Evolutionary conservation across 2,113 vertebrate species (phyloP).

Genomic region (Catharus fuscescens): DNA sequence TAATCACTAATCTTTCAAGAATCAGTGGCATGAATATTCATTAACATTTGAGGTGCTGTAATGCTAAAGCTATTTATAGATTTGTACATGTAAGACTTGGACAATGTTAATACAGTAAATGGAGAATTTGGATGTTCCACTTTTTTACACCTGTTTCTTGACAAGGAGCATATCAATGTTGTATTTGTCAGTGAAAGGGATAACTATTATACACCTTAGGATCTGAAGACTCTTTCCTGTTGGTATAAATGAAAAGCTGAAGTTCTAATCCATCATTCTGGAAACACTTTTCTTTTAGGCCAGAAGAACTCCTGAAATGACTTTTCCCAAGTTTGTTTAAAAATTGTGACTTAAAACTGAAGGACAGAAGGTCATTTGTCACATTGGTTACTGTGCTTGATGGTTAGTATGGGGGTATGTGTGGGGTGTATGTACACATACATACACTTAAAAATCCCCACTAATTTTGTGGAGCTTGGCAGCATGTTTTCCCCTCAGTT

Average conservation of each 20-base stretch:
- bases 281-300: background rate
- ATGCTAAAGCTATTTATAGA: background rate
- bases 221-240: background rate
- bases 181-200: background rate
- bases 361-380: background rate
- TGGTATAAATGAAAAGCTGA: background rate
- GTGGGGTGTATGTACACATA: fast-evolving
- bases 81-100: background rate
- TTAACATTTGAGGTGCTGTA: background rate
- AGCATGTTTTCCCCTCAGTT: background rate
- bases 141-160: background rate
- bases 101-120: background rate
- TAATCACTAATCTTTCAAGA: background rate
- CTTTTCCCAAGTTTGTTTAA: background rate
- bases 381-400: background rate
- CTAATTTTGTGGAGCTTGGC: background rate
- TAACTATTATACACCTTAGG: background rate
- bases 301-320: background rate
- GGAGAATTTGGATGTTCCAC: background rate
- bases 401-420: background rate
- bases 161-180: background rate
- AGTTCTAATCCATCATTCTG: background rate
- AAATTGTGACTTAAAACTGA: background rate
- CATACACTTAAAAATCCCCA: background rate
- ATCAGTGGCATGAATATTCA: background rate